These are phyloP conservation scores for Caenorhabditis virilis DNA, from an alignment of 2,888 invertebrate genomes.

Conservation along the genomic window DNA sequence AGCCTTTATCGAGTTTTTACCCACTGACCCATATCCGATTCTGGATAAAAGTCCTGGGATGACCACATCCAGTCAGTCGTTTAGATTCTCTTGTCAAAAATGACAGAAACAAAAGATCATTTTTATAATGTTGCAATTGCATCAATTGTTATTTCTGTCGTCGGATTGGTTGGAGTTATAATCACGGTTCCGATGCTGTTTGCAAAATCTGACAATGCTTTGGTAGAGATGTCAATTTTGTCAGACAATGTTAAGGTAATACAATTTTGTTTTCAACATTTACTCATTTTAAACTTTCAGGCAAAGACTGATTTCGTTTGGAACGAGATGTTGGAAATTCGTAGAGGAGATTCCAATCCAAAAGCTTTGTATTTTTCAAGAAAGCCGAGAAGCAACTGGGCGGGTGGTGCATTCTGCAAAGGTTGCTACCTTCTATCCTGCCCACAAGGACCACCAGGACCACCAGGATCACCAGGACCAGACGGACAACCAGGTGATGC, in stretches of 20 bases:
- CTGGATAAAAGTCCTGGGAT: conserved; percentile 22
- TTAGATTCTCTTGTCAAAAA: too few relatives aligned
- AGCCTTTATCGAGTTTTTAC: conserved; percentile 38
- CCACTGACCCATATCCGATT: conserved; percentile 36
- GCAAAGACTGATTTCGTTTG: conserved; percentile 33
- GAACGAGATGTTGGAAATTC: conserved; percentile 38
- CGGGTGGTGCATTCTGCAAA: conserved; percentile 52
- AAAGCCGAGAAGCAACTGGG: conserved; percentile 41
- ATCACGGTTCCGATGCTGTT: conserved; percentile 35
- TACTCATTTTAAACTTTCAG: conserved; percentile 10
- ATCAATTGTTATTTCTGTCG: conserved; percentile 26
- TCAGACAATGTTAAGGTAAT: conserved; percentile 34
- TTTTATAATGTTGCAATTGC: conserved; percentile 32
- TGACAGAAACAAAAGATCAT: conserved; percentile 13
- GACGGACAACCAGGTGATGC: conserved; percentile 63
- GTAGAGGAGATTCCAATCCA: conserved; percentile 17
- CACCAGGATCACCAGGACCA: conserved; percentile 60
- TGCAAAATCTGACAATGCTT: conserved; percentile 29
- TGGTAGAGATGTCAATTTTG: conserved; percentile 24
- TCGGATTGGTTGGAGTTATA: conserved; percentile 12
- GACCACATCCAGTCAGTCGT: conserved; percentile 9
- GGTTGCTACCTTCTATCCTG: conserved; percentile 63
- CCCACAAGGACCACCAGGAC: conserved; percentile 66
- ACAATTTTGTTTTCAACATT: conserved; percentile 3
- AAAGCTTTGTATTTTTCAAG: conserved; percentile 54